phyloP scores from a whole-genome alignment of 2,888 invertebrate genomes.

The Micoletzkya japonica region DNA sequence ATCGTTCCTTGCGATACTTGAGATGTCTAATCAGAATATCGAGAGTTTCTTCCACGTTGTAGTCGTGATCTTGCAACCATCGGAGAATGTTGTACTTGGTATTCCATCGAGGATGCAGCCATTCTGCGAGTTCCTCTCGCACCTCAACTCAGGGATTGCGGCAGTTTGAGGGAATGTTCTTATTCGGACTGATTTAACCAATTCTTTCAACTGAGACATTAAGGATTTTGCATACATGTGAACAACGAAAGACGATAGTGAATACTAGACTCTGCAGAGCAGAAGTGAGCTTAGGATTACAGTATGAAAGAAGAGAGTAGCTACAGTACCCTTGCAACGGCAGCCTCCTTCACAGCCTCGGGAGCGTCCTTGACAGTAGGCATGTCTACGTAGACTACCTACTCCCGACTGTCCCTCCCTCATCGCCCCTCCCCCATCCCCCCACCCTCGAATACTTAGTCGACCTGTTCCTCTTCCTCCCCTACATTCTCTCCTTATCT shows the following conservation, averaged over 20 bases:
- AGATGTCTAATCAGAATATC: conserved; percentile 38
- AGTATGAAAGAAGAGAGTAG: background rate
- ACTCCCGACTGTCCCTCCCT: background rate
- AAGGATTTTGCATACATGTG: too few relatives aligned
- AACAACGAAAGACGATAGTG: too few relatives aligned
- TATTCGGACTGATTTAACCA: background rate
- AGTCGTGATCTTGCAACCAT: conserved; percentile 35
- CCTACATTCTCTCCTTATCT: background rate
- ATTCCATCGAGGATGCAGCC: conserved; percentile 40
- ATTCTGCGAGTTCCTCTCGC: conserved; percentile 36
- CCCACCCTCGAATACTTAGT: too few relatives aligned
- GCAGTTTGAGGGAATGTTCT: too few relatives aligned
- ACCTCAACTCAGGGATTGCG: too few relatives aligned
- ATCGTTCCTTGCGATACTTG: conserved; percentile 44
- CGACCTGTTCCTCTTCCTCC: background rate
- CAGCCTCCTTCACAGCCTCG: conserved; percentile 14
- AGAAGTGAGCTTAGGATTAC: too few relatives aligned
- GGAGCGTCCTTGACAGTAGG: conserved; percentile 13
- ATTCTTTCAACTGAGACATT: too few relatives aligned
- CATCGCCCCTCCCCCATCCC: background rate
- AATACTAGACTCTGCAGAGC: too few relatives aligned
- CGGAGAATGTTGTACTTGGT: conserved; percentile 50
- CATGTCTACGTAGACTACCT: background rate
- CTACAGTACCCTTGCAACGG: conserved; percentile 2
- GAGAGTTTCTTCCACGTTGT: conserved; percentile 15